phyloP scores from a whole-genome alignment of 2,797 vertebrate genomes.

The Cyclura pinguis region DNA sequence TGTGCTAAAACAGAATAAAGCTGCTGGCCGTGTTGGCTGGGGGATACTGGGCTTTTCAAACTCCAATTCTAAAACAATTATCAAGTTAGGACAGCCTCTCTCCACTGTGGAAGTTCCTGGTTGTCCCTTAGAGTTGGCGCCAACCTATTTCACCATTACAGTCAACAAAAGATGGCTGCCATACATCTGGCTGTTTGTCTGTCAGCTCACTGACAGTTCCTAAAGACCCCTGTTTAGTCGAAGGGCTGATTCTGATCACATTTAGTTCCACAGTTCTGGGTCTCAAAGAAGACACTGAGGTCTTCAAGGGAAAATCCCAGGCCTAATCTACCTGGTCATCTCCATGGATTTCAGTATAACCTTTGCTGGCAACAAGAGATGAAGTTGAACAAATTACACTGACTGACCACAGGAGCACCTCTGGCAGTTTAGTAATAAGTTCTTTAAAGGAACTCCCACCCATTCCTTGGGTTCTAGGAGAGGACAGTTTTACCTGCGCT shows the following conservation, averaged over 20 bases:
- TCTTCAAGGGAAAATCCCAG: background rate
- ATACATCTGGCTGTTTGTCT: background rate
- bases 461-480: background rate
- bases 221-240: no score
- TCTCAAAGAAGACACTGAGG: background rate
- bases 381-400: background rate
- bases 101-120: background rate
- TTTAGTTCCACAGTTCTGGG: background rate
- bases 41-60: no score
- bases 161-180: background rate
- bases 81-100: background rate
- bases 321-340: background rate
- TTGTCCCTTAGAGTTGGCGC: background rate
- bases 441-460: no score
- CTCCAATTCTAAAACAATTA: background rate
- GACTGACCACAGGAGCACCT: no score
- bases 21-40: no score
- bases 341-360: background rate
- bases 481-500: conserved; percentile 86
- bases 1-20: no score
- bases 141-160: background rate
- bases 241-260: background rate
- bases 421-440: background rate
- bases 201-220: background rate
- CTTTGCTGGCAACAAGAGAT: background rate